A percentile compares a stretch with the other conserved stretches of the same genome.
Conservation (phyloP, 1,140 invertebrate genomes). For the Drosophila arawakana region DNA sequence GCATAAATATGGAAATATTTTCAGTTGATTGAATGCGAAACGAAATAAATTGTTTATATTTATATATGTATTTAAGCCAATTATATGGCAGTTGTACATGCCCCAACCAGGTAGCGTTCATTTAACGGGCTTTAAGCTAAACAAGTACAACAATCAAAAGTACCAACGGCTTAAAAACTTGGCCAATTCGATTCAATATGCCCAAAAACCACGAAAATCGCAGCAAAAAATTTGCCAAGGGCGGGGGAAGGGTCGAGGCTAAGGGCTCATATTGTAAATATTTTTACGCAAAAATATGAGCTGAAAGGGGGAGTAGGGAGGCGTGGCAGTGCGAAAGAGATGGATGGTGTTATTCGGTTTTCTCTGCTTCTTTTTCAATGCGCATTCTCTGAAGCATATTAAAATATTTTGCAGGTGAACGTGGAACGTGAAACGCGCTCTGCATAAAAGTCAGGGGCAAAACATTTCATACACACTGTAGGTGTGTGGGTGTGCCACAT, state of each 20-base stretch:
- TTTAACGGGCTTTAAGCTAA: conserved; percentile 70
- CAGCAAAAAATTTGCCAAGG: conserved; percentile 27
- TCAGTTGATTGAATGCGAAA: conserved; percentile 69
- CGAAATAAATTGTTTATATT: conserved; percentile 7
- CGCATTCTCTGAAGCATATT: conserved; percentile 68
- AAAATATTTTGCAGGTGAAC: conserved; percentile 75
- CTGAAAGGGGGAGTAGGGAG: too few relatives aligned
- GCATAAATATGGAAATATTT: conserved; percentile 81
- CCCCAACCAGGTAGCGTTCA: conserved; percentile 33
- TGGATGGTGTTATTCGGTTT: not conserved
- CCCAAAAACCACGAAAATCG: conserved; percentile 55
- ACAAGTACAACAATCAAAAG: conserved; percentile 37
- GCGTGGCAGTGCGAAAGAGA: not conserved
- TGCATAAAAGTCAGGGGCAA: conserved; percentile 81
- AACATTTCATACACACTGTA: conserved; percentile 67
- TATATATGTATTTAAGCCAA: conserved; percentile 23
- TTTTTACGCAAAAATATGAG: conserved; percentile 25
- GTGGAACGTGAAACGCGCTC: conserved; percentile 39
- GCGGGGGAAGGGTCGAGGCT: not conserved
- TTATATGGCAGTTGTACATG: conserved; percentile 33
- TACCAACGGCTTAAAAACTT: conserved; percentile 40
- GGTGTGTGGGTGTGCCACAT: conserved; percentile 53
- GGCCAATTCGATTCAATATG: conserved; percentile 67
- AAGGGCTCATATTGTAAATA: conserved; percentile 37
- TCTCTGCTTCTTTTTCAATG: conserved; percentile 10